phyloP scores from a whole-genome alignment of 1,140 invertebrate species.

The Leptestheria dahalacensis region DNA sequence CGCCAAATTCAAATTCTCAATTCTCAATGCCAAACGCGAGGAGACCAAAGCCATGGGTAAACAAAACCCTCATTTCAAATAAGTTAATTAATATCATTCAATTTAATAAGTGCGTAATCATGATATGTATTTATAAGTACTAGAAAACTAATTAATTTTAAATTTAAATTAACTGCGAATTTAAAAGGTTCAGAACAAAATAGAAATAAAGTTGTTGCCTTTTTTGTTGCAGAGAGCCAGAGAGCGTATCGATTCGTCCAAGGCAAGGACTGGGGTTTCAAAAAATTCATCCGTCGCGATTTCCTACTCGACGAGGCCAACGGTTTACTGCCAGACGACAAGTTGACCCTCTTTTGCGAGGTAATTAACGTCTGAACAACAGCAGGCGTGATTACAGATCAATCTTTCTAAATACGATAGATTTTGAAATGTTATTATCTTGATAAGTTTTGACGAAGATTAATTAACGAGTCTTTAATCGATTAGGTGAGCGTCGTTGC shows the following conservation, averaged over 20 bases:
- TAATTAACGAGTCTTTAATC: constrained; percentile 18
- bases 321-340: constrained; percentile 92
- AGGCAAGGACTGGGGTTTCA: constrained; percentile 99
- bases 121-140: no score
- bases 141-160: no score
- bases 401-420: not conserved
- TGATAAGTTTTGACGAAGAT: not conserved
- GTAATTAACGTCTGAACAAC: no score
- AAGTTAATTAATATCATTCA: constrained; percentile 5
- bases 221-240: constrained; percentile 49
- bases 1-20: constrained; percentile 99
- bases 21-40: constrained; percentile 98
- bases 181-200: no score
- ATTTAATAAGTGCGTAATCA: no score
- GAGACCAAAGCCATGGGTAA: constrained; percentile 98
- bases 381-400: constrained; percentile 18
- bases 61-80: constrained; percentile 20
- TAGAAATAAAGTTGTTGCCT: not conserved
- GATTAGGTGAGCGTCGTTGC: constrained; percentile 76
- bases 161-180: no score
- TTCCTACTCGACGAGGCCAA: constrained; percentile 96
- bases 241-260: constrained; percentile 96
- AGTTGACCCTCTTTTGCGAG: constrained; percentile 98
- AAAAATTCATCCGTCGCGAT: constrained; percentile 96
- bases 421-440: not conserved